A percentile compares a stretch with the other conserved stretches of the same genome.
Evolutionary conservation across 1,140 invertebrate genomes (phyloP).

Genomic region (Sinella curviseta): DNA sequence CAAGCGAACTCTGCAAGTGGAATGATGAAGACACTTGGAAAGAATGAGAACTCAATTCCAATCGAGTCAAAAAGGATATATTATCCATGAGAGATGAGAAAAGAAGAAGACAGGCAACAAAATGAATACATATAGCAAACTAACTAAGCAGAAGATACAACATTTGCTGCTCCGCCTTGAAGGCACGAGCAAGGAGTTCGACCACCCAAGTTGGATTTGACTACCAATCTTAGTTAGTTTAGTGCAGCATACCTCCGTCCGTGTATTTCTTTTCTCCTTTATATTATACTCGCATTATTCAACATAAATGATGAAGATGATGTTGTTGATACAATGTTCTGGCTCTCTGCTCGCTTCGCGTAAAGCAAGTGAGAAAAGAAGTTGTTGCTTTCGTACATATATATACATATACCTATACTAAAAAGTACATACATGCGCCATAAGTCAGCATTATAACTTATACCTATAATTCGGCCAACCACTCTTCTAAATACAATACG

Average conservation of each 20-base stretch:
- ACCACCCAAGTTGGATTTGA: constrained; percentile 47
- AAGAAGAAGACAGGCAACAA: constrained; percentile 16
- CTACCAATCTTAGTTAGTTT: constrained; percentile 47
- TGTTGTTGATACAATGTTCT: constrained; percentile 7
- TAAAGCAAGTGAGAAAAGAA: not conserved
- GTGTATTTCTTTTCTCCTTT: not conserved
- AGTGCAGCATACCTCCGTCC: constrained; percentile 20
- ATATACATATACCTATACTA: not conserved
- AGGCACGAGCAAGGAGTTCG: constrained; percentile 47
- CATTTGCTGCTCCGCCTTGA: constrained; percentile 44
- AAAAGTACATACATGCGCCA: not conserved
- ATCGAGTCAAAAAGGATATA: constrained; percentile 38
- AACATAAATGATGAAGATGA: constrained; percentile 11
- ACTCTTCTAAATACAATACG: not conserved
- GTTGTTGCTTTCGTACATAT: not conserved
- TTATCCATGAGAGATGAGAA: constrained; percentile 16
- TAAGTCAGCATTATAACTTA: not conserved
- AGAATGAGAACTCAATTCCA: constrained; percentile 49
- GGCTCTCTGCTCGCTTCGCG: not conserved
- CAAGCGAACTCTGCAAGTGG: constrained; percentile 21
- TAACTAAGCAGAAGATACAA: constrained; percentile 27
- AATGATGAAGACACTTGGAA: constrained; percentile 46
- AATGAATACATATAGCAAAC: constrained; percentile 26
- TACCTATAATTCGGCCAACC: not conserved
- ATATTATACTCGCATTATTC: not conserved